Evolutionary conservation across 2,113 vertebrate species (phyloP).

Genomic region (Gorsachius goisagi): DNA sequence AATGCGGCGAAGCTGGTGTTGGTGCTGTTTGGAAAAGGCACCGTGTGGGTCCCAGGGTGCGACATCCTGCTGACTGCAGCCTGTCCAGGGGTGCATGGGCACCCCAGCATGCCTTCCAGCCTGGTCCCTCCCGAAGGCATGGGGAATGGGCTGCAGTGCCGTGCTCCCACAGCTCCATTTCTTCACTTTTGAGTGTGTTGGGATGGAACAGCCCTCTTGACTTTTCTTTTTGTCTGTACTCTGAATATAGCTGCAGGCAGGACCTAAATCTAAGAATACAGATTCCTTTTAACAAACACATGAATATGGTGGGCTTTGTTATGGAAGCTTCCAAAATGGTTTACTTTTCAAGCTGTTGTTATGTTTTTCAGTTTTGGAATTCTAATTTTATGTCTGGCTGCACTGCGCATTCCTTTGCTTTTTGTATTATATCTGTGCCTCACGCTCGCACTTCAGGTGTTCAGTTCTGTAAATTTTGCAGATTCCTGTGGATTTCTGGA

Average conservation of each 20-base stretch:
- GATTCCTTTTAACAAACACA: neutral
- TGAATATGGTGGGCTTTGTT: neutral
- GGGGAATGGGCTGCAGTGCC: neutral
- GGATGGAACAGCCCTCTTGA: neutral
- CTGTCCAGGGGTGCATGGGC: fast-evolving
- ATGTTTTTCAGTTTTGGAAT: neutral
- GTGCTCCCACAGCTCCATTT: fast-evolving
- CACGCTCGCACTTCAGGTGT: neutral
- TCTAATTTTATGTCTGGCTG: neutral
- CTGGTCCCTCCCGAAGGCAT: fast-evolving
- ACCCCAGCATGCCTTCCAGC: fast-evolving
- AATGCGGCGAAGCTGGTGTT: neutral
- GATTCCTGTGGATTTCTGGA: neutral
- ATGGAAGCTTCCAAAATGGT: neutral
- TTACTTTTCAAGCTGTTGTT: neutral
- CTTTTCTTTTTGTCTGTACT: neutral
- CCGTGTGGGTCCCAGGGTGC: neutral
- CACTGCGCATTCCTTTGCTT: neutral
- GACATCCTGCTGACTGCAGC: neutral
- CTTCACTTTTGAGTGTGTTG: neutral
- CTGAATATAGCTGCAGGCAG: neutral
- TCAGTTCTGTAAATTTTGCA: neutral
- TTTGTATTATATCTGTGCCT: neutral
- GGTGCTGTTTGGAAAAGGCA: neutral
- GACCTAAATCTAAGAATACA: neutral